These are phyloP conservation scores for Copidosoma floridanum DNA, from an alignment of 1,140 invertebrate genomes.

Conservation along the genomic window DNA sequence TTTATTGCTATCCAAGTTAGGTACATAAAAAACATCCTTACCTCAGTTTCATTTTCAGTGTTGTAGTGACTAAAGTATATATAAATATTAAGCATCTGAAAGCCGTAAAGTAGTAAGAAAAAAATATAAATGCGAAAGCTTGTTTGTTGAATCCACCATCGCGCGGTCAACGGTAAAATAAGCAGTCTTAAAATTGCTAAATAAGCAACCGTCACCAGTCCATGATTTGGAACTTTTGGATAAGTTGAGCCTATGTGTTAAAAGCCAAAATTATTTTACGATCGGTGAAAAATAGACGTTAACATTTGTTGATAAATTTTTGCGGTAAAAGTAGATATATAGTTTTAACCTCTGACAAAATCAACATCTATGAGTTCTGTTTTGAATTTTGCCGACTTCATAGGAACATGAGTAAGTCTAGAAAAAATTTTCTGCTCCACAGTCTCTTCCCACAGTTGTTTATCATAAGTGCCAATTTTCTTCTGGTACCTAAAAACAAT, in stretches of 20 bases:
- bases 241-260: conserved; percentile 86
- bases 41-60: conserved; percentile 51
- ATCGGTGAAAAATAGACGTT: no score
- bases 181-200: conserved; percentile 76
- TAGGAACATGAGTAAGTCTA: conserved; percentile 80
- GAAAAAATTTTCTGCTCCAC: conserved; percentile 86
- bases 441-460: conserved; percentile 93
- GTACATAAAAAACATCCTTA: conserved; percentile 40
- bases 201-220: conserved; percentile 76
- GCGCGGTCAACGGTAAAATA: conserved; percentile 77
- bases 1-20: no score
- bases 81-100: conserved; percentile 71
- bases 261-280: conserved; percentile 24
- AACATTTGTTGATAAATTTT: neutral
- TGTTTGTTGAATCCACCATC: conserved; percentile 89
- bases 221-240: conserved; percentile 87
- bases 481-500: conserved; percentile 78
- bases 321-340: no score
- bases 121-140: conserved; percentile 70
- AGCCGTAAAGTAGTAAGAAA: conserved; percentile 72
- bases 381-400: conserved; percentile 83
- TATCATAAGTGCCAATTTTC: conserved; percentile 94
- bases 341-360: conserved; percentile 77
- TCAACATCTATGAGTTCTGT: conserved; percentile 94
- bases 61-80: conserved; percentile 60